Base-by-base conservation (phyloP, 2,888 invertebrate species). In the Patella pellucida region DNA sequence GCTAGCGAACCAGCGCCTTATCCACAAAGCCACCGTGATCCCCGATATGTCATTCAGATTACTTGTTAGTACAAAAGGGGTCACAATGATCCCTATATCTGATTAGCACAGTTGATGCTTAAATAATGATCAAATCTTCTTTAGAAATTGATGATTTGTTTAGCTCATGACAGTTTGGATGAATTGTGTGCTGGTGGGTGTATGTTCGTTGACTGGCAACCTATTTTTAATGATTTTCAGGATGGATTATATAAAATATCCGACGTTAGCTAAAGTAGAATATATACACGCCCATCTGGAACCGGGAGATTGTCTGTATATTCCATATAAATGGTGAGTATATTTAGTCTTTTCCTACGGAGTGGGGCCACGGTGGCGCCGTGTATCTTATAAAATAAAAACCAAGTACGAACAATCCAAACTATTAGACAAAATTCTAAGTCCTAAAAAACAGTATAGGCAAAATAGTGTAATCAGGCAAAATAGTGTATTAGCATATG, bases 291-390 rank as follows among this genome's bases (percentile, higher is more conserved):
- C 87, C 4, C 84, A 87, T 50, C 16, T 90, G 9, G 75, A 80
- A 31, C 84, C 87, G 9, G 90, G 90, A 1, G 89, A 90, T 78
- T 90, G 90, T 76, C 80, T 90, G 9, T 90, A 84, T 75, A 88
- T 90, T 56, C 90, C 90, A 1, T 89, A 85, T 79, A 85, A 83
- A 77, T 90, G 90, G 90, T 89, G 74, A 81, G 85, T 80, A 19
- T 41, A 12, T 51, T 19, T 19, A 51, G 41, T 72, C n/a, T n/a
- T n/a, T n/a, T n/a, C n/a, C n/a, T 31, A 31, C 5, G 0, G 31
- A 31, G 31, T 2, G 31, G 31, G 31, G 2, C 2, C 31, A 31
- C 31, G 4, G 31, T 31, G 31, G 31, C 2, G 2, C 31, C 2
- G 31, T 31, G 31, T 31, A 31, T 31, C 31, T 31, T 31, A 31